A percentile compares a stretch with the other conserved stretches of the same genome.
Evolutionary conservation across 1,140 invertebrate species (phyloP).

Genomic region (Hylaeus anthracinus): DNA sequence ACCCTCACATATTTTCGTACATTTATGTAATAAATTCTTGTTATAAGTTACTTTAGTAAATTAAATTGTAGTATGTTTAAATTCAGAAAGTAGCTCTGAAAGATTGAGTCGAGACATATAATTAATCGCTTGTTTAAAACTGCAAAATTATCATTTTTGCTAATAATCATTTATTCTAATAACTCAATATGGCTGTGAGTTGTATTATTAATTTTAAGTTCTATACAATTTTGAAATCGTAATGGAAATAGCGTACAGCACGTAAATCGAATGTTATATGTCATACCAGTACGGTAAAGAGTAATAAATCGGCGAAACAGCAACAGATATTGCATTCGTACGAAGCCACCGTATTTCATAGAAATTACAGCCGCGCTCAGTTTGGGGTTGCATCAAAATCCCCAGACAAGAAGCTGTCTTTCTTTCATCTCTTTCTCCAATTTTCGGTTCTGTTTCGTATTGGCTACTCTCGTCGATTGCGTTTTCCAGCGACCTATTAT

Average conservation of each 20-base stretch:
- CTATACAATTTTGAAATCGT: neutral
- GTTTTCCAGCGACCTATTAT: slow-evolving; percentile 21
- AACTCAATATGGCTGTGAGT: too few species aligned
- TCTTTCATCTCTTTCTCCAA: slow-evolving; percentile 8
- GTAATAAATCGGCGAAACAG: neutral
- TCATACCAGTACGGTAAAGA: neutral
- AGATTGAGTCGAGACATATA: too few species aligned
- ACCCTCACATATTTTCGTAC: too few species aligned
- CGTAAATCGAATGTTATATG: neutral
- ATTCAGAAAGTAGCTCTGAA: too few species aligned
- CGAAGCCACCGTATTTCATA: neutral
- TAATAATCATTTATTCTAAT: too few species aligned
- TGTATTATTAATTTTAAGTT: neutral
- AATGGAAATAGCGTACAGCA: neutral
- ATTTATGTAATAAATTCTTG: too few species aligned
- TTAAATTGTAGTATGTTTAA: too few species aligned
- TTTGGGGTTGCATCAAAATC: neutral
- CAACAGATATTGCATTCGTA: neutral
- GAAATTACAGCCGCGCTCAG: neutral
- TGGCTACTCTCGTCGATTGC: neutral
- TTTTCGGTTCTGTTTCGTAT: slow-evolving; percentile 11
- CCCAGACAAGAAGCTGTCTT: neutral
- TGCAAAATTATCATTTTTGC: too few species aligned
- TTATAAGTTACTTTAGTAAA: too few species aligned
- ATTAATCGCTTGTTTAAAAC: too few species aligned